Evolutionary conservation across 2,797 vertebrate genomes (phyloP).

Genomic region (Lagocephalus sceleratus): DNA sequence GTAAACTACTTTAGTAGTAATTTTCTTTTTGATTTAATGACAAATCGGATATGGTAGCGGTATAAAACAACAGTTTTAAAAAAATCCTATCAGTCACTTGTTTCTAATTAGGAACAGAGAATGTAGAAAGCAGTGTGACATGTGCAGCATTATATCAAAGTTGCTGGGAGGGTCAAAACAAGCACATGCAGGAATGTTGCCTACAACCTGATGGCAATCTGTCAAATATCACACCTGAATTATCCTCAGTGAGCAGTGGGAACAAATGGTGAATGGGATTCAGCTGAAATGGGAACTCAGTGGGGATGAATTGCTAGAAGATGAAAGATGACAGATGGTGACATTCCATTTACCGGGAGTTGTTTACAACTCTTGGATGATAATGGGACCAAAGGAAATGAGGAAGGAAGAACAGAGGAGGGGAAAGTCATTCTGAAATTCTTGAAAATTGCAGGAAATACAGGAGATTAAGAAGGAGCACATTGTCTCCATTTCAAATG

Average conservation of each 20-base stretch:
- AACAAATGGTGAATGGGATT: constrained; percentile 20
- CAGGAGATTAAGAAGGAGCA: no score
- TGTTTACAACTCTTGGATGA: background rate
- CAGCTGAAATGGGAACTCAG: background rate
- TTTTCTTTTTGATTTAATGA: no score
- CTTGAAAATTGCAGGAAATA: no score
- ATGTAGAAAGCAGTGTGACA: constrained; percentile 16
- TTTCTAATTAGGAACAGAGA: background rate
- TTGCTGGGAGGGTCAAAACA: constrained; percentile 26
- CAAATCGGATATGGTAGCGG: no score
- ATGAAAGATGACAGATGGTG: no score
- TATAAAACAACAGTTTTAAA: no score
- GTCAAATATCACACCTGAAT: constrained; percentile 28
- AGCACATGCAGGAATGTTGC: constrained; percentile 35
- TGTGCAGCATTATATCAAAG: constrained; percentile 22
- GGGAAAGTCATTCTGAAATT: no score
- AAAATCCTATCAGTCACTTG: no score
- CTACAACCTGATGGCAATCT: background rate
- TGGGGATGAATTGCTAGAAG: background rate
- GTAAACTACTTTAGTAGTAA: no score
- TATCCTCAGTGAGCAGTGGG: background rate
- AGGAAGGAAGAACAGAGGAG: background rate
- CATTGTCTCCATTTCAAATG: no score
- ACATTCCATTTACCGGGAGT: no score
- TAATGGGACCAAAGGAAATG: background rate